A percentile compares a stretch with the other conserved stretches of the same genome.
phyloP scores from a whole-genome alignment of 2,113 vertebrate species.

The Catharus bicknelli region DNA sequence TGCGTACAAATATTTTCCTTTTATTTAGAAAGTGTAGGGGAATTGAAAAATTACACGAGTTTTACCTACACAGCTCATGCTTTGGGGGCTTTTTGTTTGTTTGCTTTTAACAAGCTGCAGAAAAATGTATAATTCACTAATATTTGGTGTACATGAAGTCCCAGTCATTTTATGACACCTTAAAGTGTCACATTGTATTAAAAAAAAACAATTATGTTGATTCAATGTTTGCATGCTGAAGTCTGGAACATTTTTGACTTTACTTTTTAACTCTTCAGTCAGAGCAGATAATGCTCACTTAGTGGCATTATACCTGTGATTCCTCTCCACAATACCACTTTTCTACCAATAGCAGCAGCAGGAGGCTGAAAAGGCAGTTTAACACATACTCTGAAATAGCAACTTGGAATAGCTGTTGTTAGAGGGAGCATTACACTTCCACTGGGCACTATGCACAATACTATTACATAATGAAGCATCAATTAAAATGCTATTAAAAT shows the following conservation, averaged over 20 bases:
- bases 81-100: accelerated
- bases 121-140: neutral
- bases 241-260: neutral
- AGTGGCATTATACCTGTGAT: constrained; percentile 21
- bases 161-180: neutral
- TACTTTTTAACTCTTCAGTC: neutral
- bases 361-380: constrained; percentile 34
- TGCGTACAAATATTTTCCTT: neutral
- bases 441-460: constrained; percentile 20
- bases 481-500: constrained; percentile 72
- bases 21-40: accelerated
- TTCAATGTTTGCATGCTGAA: neutral
- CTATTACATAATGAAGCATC: constrained; percentile 57
- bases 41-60: neutral
- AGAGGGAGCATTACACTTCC: constrained; percentile 37
- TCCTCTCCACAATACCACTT: neutral
- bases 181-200: neutral
- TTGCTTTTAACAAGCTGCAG: neutral
- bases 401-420: constrained; percentile 3
- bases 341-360: constrained; percentile 11
- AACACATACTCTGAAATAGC: neutral
- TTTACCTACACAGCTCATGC: neutral
- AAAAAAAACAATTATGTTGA: neutral
- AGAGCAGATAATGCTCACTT: neutral
- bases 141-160: neutral